Percentiles rank a stretch among this genome's conserved stretches.
These are phyloP conservation scores for Graptemys geographica DNA, from an alignment of 2,797 vertebrate species.

Conservation along the genomic window DNA sequence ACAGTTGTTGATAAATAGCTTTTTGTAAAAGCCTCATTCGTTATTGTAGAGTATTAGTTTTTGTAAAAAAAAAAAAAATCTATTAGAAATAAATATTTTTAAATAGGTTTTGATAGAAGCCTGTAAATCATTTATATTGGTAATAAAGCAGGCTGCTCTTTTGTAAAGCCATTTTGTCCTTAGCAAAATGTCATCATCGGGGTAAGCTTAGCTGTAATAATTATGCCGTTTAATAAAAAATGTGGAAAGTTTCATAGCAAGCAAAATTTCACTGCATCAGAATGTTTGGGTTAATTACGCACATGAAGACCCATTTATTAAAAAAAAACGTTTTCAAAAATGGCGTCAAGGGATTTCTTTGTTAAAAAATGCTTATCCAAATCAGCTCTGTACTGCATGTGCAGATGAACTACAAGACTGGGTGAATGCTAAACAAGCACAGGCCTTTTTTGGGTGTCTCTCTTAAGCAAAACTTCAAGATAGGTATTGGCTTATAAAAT, in stretches of 20 bases:
- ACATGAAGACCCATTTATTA: constrained; percentile 15
- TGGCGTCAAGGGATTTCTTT: constrained; percentile 1
- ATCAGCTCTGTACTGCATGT: constrained; percentile 8
- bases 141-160: constrained; percentile 70
- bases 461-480: constrained; percentile 36
- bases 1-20: constrained; percentile 31
- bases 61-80: not conserved
- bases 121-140: constrained; percentile 75
- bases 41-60: constrained; percentile 38
- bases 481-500: not conserved
- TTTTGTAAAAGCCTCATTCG: constrained; percentile 44
- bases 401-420: not conserved
- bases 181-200: constrained; percentile 67
- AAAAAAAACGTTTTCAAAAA: not conserved
- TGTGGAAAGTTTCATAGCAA: constrained; percentile 30
- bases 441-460: not conserved
- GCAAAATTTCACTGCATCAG: constrained; percentile 40
- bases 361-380: not conserved
- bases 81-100: constrained; percentile 20
- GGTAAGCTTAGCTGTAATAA: constrained; percentile 55
- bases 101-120: constrained; percentile 74
- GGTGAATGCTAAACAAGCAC: not conserved
- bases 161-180: constrained; percentile 67
- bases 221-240: constrained; percentile 53
- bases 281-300: not conserved